Conservation (phyloP, 2,113 vertebrate genomes). For the Calidris pygmaea region DNA sequence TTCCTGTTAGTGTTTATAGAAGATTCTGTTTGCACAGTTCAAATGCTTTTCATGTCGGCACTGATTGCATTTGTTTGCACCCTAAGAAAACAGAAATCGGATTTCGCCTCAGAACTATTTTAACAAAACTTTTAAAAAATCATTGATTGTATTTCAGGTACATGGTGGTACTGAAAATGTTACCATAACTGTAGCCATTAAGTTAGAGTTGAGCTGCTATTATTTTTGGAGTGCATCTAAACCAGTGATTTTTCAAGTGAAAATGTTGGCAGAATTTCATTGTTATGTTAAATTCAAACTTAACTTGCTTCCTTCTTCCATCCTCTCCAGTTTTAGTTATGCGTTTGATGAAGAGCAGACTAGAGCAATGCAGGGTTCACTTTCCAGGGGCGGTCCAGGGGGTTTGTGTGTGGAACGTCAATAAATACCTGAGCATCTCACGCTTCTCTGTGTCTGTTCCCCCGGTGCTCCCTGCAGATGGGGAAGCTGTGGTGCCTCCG, state of each 20-base stretch:
- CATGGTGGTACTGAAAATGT: not conserved
- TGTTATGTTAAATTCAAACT: not conserved
- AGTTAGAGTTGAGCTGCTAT: not conserved
- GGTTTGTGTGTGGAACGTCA: not conserved
- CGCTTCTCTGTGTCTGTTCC: not conserved
- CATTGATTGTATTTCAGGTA: not conserved
- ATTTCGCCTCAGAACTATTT: not conserved
- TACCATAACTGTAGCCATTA: not conserved
- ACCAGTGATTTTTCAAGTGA: not conserved
- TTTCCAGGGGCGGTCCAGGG: not conserved
- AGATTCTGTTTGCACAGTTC: not conserved
- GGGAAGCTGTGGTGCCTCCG: not conserved
- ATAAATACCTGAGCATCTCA: not conserved
- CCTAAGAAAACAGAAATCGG: not conserved
- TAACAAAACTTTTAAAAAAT: not conserved
- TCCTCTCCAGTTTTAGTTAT: not conserved
- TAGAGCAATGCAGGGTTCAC: rapidly evolving
- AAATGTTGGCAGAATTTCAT: not conserved
- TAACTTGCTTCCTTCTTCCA: not conserved
- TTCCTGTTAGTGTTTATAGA: not conserved
- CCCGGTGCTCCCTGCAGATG: not conserved
- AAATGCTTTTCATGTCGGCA: not conserved
- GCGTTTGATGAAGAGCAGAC: not conserved
- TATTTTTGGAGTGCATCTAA: constrained; percentile 13
- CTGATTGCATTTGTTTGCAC: not conserved